Evolutionary conservation across 1,140 invertebrate genomes (phyloP), one percentile per base, ranked within the genome.

Genomic region (Drosophila jambulina): DNA sequence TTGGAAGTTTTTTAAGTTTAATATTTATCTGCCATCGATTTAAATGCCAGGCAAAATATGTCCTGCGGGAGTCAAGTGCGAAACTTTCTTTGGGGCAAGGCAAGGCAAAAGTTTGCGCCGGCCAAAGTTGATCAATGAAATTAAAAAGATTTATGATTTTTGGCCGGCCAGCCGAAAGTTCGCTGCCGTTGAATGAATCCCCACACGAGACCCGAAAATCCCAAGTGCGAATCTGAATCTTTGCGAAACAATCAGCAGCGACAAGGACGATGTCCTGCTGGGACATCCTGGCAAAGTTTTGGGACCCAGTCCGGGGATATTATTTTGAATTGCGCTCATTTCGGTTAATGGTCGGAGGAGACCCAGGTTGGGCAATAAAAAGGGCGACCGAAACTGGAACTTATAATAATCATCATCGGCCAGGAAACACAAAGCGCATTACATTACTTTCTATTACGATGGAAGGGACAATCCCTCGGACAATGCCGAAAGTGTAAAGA

Each of bases 131-230:
- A 87, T 87, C 86, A 90, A 90, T 85, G 86, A 90, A 90, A 90
- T 90, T 90, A 90, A 90, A 85, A 90, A 90, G 85, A 90, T 91
- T 90, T 90, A 88, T 90, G 85, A 90, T 90, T 90, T 81, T 68
- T 67, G 86, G 63, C 72, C 80, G 64, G 42, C 51, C 51, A 59
- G n/a, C 25, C 48, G 68, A 75, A 82, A 83, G 76, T 80, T 87
- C 32, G 60, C 53, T 75, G 67, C 29, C 21, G 49, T 70, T 78
- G 77, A 88, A 77, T 67, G 61, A 77, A 75, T 78, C 53, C 75
- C 61, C 68, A 71, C 74, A 78, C 53, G 59, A 53, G 42, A 60
- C 54, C 63, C 45, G 17, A 45, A 78, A 82, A 75, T 67, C 32
- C 64, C 59, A 32, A 34, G 59, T 48, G 67, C 36, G 21, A 70